Conservation (phyloP, 2,113 vertebrate species). For the Plectropomus leopardus region DNA sequence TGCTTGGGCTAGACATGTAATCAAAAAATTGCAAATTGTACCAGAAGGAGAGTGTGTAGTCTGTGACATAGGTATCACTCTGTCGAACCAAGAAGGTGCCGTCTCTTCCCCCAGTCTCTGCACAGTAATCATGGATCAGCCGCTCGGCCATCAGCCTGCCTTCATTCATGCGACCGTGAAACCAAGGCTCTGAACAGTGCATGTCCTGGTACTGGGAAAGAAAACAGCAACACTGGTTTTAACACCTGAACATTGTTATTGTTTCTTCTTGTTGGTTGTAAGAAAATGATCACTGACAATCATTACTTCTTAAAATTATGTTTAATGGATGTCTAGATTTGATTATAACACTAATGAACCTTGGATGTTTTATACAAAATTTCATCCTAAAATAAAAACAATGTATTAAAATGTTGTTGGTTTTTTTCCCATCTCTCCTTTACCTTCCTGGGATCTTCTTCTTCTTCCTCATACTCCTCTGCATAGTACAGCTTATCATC, state of each 20-base stretch:
- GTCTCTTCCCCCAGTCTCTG: constrained; percentile 89
- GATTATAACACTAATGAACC: not conserved
- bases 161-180: constrained; percentile 91
- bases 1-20: not conserved
- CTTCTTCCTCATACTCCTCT: constrained; percentile 92
- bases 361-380: not conserved
- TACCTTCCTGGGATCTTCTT: constrained; percentile 86
- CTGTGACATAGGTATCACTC: constrained; percentile 88
- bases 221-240: not conserved
- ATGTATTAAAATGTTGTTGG: no score
- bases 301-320: no score
- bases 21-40: constrained; percentile 66
- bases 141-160: constrained; percentile 90
- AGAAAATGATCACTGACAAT: not conserved
- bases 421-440: no score
- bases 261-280: not conserved
- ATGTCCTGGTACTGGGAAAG: constrained; percentile 83
- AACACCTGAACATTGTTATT: not conserved
- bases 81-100: constrained; percentile 95
- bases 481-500: constrained; percentile 95
- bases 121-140: constrained; percentile 92
- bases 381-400: no score
- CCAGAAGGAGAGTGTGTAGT: constrained; percentile 97
- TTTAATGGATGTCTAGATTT: not conserved
- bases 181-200: constrained; percentile 93